Base-by-base conservation (phyloP, 2,888 invertebrate genomes). In the Seira sanloemensis region DNA sequence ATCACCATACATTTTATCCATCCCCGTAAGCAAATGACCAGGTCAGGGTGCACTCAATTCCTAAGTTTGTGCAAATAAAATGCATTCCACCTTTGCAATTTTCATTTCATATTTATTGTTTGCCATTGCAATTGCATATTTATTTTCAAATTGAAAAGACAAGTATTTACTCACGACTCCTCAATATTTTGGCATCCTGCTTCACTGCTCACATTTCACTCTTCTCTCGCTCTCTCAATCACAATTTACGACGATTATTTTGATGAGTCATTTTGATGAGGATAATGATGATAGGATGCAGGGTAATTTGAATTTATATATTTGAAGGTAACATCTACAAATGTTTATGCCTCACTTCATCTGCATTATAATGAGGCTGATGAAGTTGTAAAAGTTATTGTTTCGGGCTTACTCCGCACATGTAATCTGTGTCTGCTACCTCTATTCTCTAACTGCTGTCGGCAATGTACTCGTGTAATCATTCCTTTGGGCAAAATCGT, bases 371-470 rank as follows among this genome's bases (percentile, higher is more conserved):
- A 62, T 62, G 62, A 62, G 21, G 7, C 62, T 62, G 62, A 62
- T 23, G 62, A 62, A 62, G 62, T 21, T 62, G 62, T 62, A 16
- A 62, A 62, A 62, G 21, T 2, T 2, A 62, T 50, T 18, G 50
- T 37, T 4, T 12, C 37, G 58, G 16, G 7, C 16, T 18, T 58
- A n/a, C 62, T 62, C 16, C 21, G 12, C n/a, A n/a, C 50, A 50
- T 62, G 62, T 62, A 62, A 62, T 62, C 62, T n/a, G n/a, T n/a
- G n/a, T n/a, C n/a, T 62, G 62, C 62, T 62, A 62, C 62, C 62
- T 62, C 62, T 62, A 2, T 62, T 62, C 23, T 62, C 62, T 7
- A 21, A 21, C 19, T 23, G 21, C 62, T 62, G 9, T 62, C 62
- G 62, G 62, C 62, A 62, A 62, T 62, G 19, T 58, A 16, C n/a